Evolutionary conservation across 2,888 invertebrate species (phyloP), one percentile per base, ranked within the genome.

Genomic region (Arenicola marina): DNA sequence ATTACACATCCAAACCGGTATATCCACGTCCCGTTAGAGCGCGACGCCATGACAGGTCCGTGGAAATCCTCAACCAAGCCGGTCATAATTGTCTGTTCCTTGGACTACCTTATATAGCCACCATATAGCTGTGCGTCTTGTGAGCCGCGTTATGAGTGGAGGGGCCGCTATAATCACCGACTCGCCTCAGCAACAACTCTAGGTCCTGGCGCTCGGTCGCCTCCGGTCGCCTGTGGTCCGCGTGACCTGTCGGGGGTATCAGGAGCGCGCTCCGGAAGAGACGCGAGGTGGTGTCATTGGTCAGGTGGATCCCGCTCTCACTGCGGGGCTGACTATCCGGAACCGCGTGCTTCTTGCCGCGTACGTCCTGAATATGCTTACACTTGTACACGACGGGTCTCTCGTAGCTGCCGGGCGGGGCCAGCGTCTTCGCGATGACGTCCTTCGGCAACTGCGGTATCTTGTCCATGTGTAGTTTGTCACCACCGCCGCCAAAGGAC

Each of bases 381-480:
- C 77, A 73, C 69, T 79, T 80, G 58, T 77, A 81, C 51, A 80
- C 56, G 28, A 81, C 69, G 2, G 78, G 78, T 31, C 80, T 63
- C n/a, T 67, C 61, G 33, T 32, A 31, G 2, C n/a, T 46, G 1
- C 33, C 32, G 0, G 60, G 53, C 2, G 29, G 31, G 1, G 53
- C 2, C 1, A 32, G 29, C 32, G 24, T 53, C 26, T 48, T 54
- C n/a, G 44, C 32, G 18, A 45, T n/a, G 15, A 45, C 24, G 15
- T 58, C 38, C 4, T 70, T 62, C 56, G 76, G 54, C 3, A 62
- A 72, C 51, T 65, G 68, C 26, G 73, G 67, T 18, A 78, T 70
- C 1, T 75, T 69, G 31, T 79, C 78, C 31, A 67, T 59, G 3
- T 79, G 77, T 31, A 79, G 67, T 45, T 74, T 68, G 18, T 76